Percentiles rank a stretch among this genome's conserved stretches.
These are phyloP conservation scores for Psilopsiagon aurifrons DNA, from an alignment of 2,113 vertebrate genomes.

Conservation along the genomic window DNA sequence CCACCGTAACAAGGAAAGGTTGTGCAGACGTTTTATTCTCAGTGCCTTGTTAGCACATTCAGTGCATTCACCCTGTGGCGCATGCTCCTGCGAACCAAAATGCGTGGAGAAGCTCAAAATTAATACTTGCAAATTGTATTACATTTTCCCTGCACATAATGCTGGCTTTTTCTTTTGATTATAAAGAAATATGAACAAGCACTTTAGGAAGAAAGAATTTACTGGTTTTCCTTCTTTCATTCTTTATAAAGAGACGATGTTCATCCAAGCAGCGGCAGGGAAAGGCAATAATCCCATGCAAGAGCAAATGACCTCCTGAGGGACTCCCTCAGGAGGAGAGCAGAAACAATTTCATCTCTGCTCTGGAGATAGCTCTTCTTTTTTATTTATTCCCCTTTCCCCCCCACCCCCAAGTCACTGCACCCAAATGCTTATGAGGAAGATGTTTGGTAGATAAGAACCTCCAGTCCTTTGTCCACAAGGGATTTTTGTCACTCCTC, in stretches of 20 bases:
- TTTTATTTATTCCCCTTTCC: too few species aligned
- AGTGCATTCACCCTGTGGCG: accelerated
- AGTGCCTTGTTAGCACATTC: accelerated
- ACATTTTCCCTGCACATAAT: neutral
- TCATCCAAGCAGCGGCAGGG: neutral
- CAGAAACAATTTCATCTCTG: neutral
- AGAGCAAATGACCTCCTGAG: neutral
- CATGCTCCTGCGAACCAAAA: accelerated
- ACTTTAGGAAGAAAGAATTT: neutral
- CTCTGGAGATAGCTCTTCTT: neutral
- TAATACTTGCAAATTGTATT: neutral
- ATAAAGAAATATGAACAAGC: neutral
- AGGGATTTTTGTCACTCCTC: neutral
- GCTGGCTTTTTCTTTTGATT: neutral
- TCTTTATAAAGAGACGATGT: neutral
- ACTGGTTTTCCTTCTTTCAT: accelerated
- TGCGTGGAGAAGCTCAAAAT: neutral
- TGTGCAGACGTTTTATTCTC: accelerated
- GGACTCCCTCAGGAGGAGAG: neutral
- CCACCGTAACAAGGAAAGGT: too few species aligned
- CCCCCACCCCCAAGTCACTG: too few species aligned
- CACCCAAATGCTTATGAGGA: neutral
- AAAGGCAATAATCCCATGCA: neutral
- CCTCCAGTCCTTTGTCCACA: neutral
- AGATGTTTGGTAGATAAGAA: neutral